Evolutionary conservation across 1,140 invertebrate genomes (phyloP).

Genomic region (Physella acuta): DNA sequence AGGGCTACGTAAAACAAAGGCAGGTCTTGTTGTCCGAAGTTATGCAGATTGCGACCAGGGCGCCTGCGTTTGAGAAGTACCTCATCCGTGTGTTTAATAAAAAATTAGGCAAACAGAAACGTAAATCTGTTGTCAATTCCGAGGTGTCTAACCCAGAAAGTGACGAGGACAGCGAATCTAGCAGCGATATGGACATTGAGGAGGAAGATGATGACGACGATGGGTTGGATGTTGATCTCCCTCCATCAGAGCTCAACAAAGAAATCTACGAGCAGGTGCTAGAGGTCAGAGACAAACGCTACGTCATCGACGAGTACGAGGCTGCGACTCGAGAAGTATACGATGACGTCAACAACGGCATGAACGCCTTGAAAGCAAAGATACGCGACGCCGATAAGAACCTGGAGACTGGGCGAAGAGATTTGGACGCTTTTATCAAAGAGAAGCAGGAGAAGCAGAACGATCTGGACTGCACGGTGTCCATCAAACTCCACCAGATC

Average conservation of each 20-base stretch:
- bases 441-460: slow-evolving; percentile 22
- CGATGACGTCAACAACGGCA: background rate
- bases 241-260: slow-evolving; percentile 16
- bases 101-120: background rate
- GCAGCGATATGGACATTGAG: slow-evolving; percentile 19
- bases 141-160: background rate
- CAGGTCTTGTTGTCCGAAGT: slow-evolving; percentile 11
- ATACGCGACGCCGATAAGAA: slow-evolving; percentile 6
- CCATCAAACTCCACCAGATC: slow-evolving; percentile 19
- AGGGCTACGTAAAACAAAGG: slow-evolving; percentile 9
- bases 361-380: slow-evolving; percentile 3
- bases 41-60: slow-evolving; percentile 8
- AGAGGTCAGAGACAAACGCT: background rate
- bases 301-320: slow-evolving; percentile 8
- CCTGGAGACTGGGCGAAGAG: background rate
- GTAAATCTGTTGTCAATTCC: background rate
- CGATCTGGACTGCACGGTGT: slow-evolving; percentile 2
- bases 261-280: slow-evolving; percentile 16
- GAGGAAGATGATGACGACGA: slow-evolving; percentile 22
- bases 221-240: slow-evolving; percentile 19
- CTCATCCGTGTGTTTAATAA: slow-evolving; percentile 22
- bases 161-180: slow-evolving; percentile 19
- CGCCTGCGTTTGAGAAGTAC: slow-evolving; percentile 21
- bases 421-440: slow-evolving; percentile 12
- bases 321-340: background rate